These are phyloP conservation scores for Gopherus flavomarginatus DNA, from an alignment of 2,113 vertebrate species.

Conservation along the genomic window DNA sequence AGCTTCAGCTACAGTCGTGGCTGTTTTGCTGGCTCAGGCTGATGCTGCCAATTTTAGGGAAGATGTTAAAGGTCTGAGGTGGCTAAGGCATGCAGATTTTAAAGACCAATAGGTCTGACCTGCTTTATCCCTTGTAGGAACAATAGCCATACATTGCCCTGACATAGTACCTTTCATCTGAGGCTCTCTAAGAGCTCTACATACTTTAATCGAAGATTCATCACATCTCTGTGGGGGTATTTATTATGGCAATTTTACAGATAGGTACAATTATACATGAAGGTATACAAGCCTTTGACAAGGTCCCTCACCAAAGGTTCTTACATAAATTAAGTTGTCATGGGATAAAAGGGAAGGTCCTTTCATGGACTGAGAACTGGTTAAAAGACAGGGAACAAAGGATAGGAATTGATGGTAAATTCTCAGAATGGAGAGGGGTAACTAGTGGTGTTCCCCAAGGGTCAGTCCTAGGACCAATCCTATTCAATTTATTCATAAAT, in stretches of 20 bases:
- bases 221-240: not conserved
- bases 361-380: too few relatives aligned
- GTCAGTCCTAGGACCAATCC: too few relatives aligned
- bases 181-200: not conserved
- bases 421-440: too few relatives aligned
- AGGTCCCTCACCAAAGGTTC: too few relatives aligned
- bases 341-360: too few relatives aligned
- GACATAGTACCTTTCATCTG: not conserved
- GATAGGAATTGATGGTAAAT: too few relatives aligned
- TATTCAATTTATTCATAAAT: too few relatives aligned
- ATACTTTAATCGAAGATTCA: not conserved
- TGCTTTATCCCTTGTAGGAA: not conserved
- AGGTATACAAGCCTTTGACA: not conserved
- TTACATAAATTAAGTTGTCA: too few relatives aligned
- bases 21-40: rapidly evolving
- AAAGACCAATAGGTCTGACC: not conserved
- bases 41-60: not conserved
- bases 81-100: not conserved
- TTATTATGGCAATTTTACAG: not conserved
- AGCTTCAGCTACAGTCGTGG: not conserved
- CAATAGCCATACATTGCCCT: not conserved
- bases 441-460: too few relatives aligned
- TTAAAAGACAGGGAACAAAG: too few relatives aligned
- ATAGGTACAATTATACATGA: rapidly evolving
- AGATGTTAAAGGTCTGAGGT: not conserved